These are phyloP conservation scores for Eristalis intricaria DNA, from an alignment of 2,888 invertebrate genomes.

Conservation along the genomic window DNA sequence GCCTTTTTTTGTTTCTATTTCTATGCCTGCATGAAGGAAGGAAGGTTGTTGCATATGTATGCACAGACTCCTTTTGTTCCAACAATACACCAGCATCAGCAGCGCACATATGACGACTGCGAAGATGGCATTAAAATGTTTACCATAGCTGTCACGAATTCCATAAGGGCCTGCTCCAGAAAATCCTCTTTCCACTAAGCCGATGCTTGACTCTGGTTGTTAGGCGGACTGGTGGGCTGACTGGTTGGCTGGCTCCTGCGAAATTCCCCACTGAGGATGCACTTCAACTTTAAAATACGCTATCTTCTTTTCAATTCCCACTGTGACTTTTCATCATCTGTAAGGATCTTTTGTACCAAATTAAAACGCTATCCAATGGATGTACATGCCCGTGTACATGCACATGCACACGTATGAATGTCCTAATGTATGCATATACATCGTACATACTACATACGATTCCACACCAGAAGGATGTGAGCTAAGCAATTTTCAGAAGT, in stretches of 20 bases:
- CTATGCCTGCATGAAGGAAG: not conserved
- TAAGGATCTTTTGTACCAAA: constrained; percentile 67
- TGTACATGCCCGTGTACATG: not conserved
- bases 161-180: constrained; percentile 68
- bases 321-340: constrained; percentile 67
- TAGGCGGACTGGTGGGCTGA: constrained; percentile 19
- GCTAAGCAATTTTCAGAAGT: constrained; percentile 25
- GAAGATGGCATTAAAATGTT: constrained; percentile 66
- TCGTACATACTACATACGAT: not conserved
- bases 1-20: constrained; percentile 3
- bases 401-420: not conserved
- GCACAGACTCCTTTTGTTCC: constrained; percentile 45
- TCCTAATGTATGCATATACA: not conserved
- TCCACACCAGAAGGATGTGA: constrained; percentile 7
- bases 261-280: constrained; percentile 41
- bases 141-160: constrained; percentile 65
- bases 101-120: constrained; percentile 43
- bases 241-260: constrained; percentile 18
- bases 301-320: constrained; percentile 67
- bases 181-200: constrained; percentile 48
- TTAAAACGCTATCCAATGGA: constrained; percentile 61
- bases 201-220: constrained; percentile 45
- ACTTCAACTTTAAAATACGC: constrained; percentile 65
- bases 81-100: constrained; percentile 11
- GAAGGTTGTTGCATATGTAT: not conserved